Conservation (phyloP, 1,140 invertebrate species). For the Leptinotarsa texana region DNA sequence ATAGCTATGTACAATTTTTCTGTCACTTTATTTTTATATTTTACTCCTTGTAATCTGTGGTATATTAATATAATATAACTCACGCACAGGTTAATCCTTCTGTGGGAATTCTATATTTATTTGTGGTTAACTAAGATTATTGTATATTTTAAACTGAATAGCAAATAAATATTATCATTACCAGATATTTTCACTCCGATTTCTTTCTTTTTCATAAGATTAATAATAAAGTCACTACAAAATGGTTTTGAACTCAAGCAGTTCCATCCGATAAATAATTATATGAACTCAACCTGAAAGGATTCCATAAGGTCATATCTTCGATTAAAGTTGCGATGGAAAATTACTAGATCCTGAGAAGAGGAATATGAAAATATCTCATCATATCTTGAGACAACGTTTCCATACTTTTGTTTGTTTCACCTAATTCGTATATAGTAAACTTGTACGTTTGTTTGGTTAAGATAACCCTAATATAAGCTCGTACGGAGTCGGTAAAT, state of each 20-base stretch:
- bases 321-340: background rate
- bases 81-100: too few species aligned
- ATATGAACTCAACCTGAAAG: background rate
- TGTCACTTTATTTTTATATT: too few species aligned
- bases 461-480: conserved; percentile 18
- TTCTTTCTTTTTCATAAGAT: too few species aligned
- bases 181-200: too few species aligned
- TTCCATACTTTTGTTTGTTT: conserved; percentile 6
- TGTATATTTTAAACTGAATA: too few species aligned
- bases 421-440: conserved; percentile 6
- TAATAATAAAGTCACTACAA: background rate
- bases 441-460: conserved; percentile 9
- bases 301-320: background rate
- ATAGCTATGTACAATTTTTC: too few species aligned
- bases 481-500: background rate
- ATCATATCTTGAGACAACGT: background rate
- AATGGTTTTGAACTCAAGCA: background rate
- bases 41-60: too few species aligned
- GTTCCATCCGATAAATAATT: background rate
- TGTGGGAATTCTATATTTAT: too few species aligned
- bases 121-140: too few species aligned
- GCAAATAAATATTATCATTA: too few species aligned
- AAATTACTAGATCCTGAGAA: background rate
- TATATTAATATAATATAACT: too few species aligned
- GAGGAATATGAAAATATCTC: background rate